A percentile compares a stretch with the other conserved stretches of the same genome.
phyloP scores from a whole-genome alignment of 1,140 invertebrate species.

The Achatina immaculata region DNA sequence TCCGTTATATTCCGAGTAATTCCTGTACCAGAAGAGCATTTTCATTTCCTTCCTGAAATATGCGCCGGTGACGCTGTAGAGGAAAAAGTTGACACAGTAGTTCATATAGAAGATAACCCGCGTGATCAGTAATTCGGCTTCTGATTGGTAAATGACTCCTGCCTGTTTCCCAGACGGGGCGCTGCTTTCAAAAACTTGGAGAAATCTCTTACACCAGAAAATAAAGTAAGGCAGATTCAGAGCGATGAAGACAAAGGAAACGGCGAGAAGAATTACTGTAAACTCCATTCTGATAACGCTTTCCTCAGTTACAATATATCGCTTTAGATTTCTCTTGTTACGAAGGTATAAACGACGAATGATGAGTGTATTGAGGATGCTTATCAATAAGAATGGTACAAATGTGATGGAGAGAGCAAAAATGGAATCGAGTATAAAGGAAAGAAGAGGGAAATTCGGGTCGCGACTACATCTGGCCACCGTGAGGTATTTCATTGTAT shows the following conservation, averaged over 20 bases:
- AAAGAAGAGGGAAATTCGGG: conserved; percentile 43
- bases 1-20: too few relatives aligned
- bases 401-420: conserved; percentile 59
- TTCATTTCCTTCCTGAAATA: conserved; percentile 41
- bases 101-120: conserved; percentile 65
- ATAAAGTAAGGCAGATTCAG: conserved; percentile 60
- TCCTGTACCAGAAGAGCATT: conserved; percentile 18
- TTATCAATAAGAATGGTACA: conserved; percentile 59
- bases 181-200: conserved; percentile 15
- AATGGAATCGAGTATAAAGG: conserved; percentile 60
- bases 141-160: not conserved
- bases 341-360: conserved; percentile 48
- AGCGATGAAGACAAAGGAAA: conserved; percentile 55
- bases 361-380: conserved; percentile 58
- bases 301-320: conserved; percentile 54
- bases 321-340: conserved; percentile 34
- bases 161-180: not conserved
- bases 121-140: conserved; percentile 51
- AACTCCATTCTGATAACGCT: conserved; percentile 59
- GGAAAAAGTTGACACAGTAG: conserved; percentile 68
- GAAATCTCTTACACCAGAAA: conserved; percentile 55
- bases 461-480: conserved; percentile 51
- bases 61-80: conserved; percentile 65
- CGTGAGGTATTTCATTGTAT: conserved; percentile 35
- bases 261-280: conserved; percentile 54